A percentile compares a stretch with the other conserved stretches of the same genome.
Conservation (phyloP, 2,113 vertebrate species). For the Abramis brama region DNA sequence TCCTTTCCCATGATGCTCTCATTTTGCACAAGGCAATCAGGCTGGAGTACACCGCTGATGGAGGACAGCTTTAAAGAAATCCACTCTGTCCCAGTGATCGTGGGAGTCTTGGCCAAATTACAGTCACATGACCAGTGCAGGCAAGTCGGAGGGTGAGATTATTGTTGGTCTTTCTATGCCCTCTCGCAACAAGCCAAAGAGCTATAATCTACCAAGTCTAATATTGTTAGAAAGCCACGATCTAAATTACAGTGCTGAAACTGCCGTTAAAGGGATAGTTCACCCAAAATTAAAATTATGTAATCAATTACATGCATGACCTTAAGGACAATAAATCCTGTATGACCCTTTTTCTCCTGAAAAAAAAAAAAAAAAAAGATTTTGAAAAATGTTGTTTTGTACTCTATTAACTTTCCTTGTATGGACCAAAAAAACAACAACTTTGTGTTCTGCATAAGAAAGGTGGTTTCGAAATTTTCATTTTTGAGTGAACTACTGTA, state of each 20-base stretch:
- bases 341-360: neutral
- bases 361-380: neutral
- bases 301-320: neutral
- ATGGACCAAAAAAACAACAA: neutral
- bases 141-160: conserved; percentile 24
- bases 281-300: neutral
- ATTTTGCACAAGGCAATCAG: conserved; percentile 50
- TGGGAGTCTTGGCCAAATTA: conserved; percentile 27
- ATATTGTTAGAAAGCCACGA: conserved; percentile 27
- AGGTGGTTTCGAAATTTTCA: neutral
- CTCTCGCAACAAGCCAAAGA: conserved; percentile 4
- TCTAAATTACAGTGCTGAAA: conserved; percentile 25
- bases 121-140: conserved; percentile 41
- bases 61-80: conserved; percentile 50
- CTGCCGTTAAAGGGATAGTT: conserved; percentile 10
- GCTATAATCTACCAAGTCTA: conserved; percentile 33
- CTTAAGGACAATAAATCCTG: neutral
- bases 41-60: conserved; percentile 49
- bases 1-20: conserved; percentile 63
- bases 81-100: conserved; percentile 37
- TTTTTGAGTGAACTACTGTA: neutral
- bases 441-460: neutral
- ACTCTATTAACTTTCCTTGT: neutral
- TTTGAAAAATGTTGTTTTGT: neutral
- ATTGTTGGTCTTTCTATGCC: conserved; percentile 37